phyloP scores from a whole-genome alignment of 2,797 vertebrate genomes.

The Corythornis leucogaster region DNA sequence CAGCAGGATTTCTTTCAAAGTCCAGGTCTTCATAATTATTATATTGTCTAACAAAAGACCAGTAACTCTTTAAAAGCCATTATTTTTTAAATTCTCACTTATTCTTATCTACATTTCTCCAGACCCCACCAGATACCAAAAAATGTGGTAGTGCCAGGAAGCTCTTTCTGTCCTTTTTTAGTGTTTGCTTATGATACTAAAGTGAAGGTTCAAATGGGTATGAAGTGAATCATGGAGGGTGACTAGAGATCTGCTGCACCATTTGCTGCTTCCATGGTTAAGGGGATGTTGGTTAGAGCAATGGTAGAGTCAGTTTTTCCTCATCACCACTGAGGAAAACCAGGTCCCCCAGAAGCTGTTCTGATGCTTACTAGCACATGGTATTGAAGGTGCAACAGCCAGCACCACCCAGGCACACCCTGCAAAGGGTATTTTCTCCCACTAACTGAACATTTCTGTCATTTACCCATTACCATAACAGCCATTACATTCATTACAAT shows the following conservation, averaged over 20 bases:
- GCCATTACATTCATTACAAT: neutral
- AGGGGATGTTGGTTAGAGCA: neutral
- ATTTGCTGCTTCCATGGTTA: neutral
- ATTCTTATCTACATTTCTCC: neutral
- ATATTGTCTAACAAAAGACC: neutral
- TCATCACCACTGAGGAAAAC: neutral
- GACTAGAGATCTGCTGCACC: neutral
- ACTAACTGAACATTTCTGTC: rapidly evolving
- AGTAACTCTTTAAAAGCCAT: neutral
- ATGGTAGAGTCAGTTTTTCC: neutral
- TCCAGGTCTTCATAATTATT: neutral
- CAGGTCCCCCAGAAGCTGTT: neutral
- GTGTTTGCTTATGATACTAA: neutral
- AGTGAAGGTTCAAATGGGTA: neutral
- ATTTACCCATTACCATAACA: neutral
- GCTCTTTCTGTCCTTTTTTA: neutral
- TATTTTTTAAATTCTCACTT: neutral
- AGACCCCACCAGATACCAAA: neutral
- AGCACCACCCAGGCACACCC: neutral
- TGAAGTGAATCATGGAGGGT: neutral
- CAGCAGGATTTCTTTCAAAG: neutral
- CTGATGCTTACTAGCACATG: neutral
- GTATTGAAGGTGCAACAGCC: neutral
- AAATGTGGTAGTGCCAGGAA: neutral
- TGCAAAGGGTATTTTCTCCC: neutral